phyloP scores from a whole-genome alignment of 2,888 invertebrate genomes.

The Odiellus spinosus region DNA sequence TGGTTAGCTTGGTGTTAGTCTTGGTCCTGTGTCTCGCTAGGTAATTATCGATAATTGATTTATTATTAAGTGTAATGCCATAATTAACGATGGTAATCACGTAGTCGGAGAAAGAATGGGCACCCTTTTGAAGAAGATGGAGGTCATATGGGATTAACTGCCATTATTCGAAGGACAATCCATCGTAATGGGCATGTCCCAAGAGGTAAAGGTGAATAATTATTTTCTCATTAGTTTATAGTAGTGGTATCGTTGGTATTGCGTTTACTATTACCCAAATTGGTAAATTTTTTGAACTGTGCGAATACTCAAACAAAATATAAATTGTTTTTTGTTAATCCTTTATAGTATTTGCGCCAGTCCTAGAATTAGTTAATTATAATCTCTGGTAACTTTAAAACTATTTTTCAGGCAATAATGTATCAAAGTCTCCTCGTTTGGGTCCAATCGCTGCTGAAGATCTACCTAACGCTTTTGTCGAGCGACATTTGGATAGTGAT shows the following conservation, averaged over 20 bases:
- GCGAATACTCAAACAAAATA: too few relatives aligned
- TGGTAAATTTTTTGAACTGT: too few relatives aligned
- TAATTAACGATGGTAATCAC: too few relatives aligned
- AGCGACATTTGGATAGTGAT: conserved; percentile 70
- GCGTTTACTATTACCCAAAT: too few relatives aligned
- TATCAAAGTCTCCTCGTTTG: conserved; percentile 14
- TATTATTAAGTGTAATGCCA: too few relatives aligned
- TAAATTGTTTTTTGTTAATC: too few relatives aligned
- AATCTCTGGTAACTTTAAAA: not conserved
- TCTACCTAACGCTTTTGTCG: conserved; percentile 57
- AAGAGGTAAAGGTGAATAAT: conserved; percentile 8
- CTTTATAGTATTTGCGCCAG: too few relatives aligned
- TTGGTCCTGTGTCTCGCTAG: conserved; percentile 42
- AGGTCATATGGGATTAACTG: conserved; percentile 18
- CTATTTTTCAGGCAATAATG: conserved; percentile 8
- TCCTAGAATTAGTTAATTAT: too few relatives aligned
- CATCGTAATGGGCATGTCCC: conserved; percentile 15
- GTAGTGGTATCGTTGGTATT: too few relatives aligned
- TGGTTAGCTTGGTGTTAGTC: conserved; percentile 44
- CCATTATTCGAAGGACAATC: conserved; percentile 17
- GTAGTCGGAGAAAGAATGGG: conserved; percentile 9
- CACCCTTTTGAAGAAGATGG: conserved; percentile 15
- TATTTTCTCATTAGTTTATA: not conserved
- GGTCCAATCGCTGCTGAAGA: conserved; percentile 53
- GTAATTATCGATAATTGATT: conserved; percentile 26